Percentiles rank a stretch among this genome's conserved stretches.
These are phyloP conservation scores for Oenanthe melanoleuca DNA, from an alignment of 2,113 vertebrate species.

Conservation along the genomic window DNA sequence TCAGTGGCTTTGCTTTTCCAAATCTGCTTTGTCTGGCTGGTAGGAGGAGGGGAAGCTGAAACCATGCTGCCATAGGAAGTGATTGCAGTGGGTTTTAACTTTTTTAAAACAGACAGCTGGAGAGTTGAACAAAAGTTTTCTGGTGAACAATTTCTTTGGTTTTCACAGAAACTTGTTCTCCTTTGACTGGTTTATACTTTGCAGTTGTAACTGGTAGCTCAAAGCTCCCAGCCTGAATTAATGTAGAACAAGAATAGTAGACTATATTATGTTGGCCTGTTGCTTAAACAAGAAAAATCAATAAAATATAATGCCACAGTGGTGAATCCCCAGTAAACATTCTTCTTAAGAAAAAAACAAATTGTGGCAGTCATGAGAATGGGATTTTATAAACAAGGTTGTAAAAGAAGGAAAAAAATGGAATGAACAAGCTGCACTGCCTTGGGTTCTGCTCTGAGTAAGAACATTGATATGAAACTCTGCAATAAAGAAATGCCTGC, in stretches of 20 bases:
- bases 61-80: not conserved
- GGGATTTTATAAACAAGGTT: conserved; percentile 28
- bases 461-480: not conserved
- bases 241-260: not conserved
- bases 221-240: conserved; percentile 16
- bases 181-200: not conserved
- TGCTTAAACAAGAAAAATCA: conserved; percentile 22
- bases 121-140: not conserved
- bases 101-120: not conserved
- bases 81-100: not conserved
- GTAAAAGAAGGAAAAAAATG: conserved; percentile 15
- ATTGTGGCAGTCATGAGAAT: not conserved
- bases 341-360: not conserved
- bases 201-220: conserved; percentile 4
- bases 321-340: conserved; percentile 7
- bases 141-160: conserved; percentile 4
- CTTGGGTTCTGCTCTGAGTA: not conserved
- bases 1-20: not conserved
- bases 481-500: not conserved
- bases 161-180: not conserved
- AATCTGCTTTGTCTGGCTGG: not conserved
- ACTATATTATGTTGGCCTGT: not conserved
- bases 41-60: not conserved
- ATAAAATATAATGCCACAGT: conserved; percentile 23
- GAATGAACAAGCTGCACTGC: not conserved